A percentile compares a stretch with the other conserved stretches of the same genome.
Conservation (phyloP, 2,888 invertebrate species). For the Synanthedon vespiformis region DNA sequence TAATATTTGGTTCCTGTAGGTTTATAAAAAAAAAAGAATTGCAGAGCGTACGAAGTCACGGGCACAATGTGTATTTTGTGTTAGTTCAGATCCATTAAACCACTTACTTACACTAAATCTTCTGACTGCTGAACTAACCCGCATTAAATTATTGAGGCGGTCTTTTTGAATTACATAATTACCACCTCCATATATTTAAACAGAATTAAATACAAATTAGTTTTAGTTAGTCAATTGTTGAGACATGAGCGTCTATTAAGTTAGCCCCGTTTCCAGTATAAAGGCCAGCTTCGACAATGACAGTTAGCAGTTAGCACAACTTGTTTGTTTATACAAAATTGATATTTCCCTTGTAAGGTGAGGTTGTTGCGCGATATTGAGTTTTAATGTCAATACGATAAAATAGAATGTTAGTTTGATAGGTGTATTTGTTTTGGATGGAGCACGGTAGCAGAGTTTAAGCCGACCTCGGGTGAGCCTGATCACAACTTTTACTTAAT, state of each 20-base stretch:
- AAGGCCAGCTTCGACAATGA: constrained; percentile 46
- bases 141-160: not conserved
- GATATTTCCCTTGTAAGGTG: not conserved
- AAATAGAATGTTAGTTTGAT: not conserved
- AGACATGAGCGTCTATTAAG: constrained; percentile 36
- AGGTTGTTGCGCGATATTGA: not conserved
- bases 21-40: no score
- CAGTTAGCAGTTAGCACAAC: constrained; percentile 26
- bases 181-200: constrained; percentile 6
- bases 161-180: not conserved
- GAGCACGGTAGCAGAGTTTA: constrained; percentile 28
- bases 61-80: no score
- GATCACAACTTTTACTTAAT: constrained; percentile 8
- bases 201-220: constrained; percentile 18
- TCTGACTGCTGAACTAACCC: not conserved
- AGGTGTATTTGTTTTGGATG: constrained; percentile 13
- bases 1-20: no score
- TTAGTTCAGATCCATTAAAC: no score
- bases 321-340: constrained; percentile 17
- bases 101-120: not conserved
- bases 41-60: no score
- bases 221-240: constrained; percentile 24
- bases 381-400: not conserved
- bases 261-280: constrained; percentile 31
- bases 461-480: constrained; percentile 24